Evolutionary conservation across 2,113 vertebrate species (phyloP).

Genomic region (Pelvicachromis taeniatus): DNA sequence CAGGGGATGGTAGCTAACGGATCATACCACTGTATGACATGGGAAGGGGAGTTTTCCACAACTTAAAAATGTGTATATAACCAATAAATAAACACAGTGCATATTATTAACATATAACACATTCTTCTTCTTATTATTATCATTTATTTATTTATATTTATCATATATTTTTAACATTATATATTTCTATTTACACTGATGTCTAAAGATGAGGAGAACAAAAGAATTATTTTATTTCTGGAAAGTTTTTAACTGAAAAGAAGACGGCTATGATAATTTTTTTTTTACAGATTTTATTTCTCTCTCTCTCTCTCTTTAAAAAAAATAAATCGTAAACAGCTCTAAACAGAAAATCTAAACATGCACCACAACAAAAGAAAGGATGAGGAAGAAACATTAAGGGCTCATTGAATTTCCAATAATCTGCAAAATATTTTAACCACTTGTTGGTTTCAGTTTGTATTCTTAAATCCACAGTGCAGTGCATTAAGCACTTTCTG

Average conservation of each 20-base stretch:
- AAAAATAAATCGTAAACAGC: neutral
- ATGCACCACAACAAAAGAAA: neutral
- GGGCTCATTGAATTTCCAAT: neutral
- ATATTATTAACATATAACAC: neutral
- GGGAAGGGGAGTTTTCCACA: neutral
- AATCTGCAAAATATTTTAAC: neutral
- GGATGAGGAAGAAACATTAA: neutral
- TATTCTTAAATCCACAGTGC: neutral
- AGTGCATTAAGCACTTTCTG: neutral
- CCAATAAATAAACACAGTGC: neutral
- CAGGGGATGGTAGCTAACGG: neutral
- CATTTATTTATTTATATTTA: neutral
- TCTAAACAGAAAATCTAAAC: neutral
- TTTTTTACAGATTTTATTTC: neutral
- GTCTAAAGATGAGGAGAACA: neutral
- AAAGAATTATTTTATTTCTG: neutral
- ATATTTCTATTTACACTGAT: neutral
- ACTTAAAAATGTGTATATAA: neutral
- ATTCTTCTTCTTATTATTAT: neutral
- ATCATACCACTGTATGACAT: neutral
- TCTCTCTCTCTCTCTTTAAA: neutral
- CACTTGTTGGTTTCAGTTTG: neutral
- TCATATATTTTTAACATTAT: neutral
- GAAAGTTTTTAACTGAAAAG: neutral
- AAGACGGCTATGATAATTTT: neutral